Evolutionary conservation across 2,113 vertebrate genomes (phyloP).

Genomic region (Campylorhamphus procurvoides): DNA sequence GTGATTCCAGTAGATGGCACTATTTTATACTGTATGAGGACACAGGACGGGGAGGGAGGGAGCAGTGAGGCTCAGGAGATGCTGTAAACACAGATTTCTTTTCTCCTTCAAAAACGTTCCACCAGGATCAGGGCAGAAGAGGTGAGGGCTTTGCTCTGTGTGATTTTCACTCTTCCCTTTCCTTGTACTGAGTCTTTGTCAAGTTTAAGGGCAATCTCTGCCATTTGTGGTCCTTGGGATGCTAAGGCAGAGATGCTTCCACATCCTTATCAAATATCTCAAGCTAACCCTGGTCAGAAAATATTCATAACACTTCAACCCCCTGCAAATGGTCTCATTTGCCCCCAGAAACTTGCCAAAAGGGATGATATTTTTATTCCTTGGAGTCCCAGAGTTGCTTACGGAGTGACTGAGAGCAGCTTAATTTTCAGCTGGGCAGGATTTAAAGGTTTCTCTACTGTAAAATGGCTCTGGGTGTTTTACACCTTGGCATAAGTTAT

Average conservation of each 20-base stretch:
- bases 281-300: background rate
- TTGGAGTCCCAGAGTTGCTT: background rate
- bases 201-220: background rate
- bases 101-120: background rate
- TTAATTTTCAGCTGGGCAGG: background rate
- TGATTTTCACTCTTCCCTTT: background rate
- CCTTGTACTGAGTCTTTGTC: background rate
- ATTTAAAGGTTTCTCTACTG: background rate
- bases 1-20: slow-evolving; percentile 69
- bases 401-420: background rate
- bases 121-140: background rate
- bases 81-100: background rate
- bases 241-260: fast-evolving
- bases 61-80: background rate
- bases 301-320: fast-evolving
- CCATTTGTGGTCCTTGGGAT: background rate
- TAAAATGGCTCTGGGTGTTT: background rate
- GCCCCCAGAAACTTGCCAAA: background rate
- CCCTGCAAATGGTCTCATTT: background rate
- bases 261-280: background rate
- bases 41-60: background rate
- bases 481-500: background rate
- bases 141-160: background rate
- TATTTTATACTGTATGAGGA: slow-evolving; percentile 20
- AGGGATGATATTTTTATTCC: background rate